A percentile compares a stretch with the other conserved stretches of the same genome.
These are phyloP conservation scores for Adelphocoris suturalis DNA, from an alignment of 2,888 invertebrate genomes.

Conservation along the genomic window DNA sequence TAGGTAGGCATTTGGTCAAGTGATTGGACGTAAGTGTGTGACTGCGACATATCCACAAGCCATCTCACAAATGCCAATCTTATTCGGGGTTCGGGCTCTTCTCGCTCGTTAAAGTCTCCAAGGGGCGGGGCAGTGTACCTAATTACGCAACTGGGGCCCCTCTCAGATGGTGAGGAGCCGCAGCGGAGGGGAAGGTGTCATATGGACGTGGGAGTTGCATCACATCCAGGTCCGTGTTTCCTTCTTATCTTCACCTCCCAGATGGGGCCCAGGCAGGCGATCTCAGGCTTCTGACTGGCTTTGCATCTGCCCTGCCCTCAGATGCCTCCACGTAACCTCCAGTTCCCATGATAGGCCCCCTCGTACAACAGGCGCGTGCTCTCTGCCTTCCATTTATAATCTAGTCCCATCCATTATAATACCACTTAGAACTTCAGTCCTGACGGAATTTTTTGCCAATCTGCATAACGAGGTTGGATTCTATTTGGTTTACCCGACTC, in stretches of 20 bases:
- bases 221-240: constrained; percentile 17
- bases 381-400: constrained; percentile 26
- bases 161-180: neutral
- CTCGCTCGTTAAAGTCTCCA: constrained; percentile 14
- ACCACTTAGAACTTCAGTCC: constrained; percentile 9
- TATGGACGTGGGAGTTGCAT: constrained; percentile 61
- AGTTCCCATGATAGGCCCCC: neutral
- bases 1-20: too few relatives aligned
- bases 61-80: neutral
- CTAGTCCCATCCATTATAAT: neutral
- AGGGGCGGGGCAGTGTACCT: constrained; percentile 14
- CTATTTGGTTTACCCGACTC: neutral
- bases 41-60: too few relatives aligned
- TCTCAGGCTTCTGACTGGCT: neutral
- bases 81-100: neutral
- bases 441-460: neutral
- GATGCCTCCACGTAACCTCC: constrained; percentile 56
- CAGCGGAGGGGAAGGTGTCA: constrained; percentile 33
- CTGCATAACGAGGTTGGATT: neutral
- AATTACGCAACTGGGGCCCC: constrained; percentile 55
- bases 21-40: too few relatives aligned
- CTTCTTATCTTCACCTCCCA: constrained; percentile 30
- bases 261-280: neutral
- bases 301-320: neutral
- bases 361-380: constrained; percentile 27